Percentiles rank a stretch among this genome's conserved stretches.
phyloP scores from a whole-genome alignment of 2,797 vertebrate species.

The Labeo calbasu region DNA sequence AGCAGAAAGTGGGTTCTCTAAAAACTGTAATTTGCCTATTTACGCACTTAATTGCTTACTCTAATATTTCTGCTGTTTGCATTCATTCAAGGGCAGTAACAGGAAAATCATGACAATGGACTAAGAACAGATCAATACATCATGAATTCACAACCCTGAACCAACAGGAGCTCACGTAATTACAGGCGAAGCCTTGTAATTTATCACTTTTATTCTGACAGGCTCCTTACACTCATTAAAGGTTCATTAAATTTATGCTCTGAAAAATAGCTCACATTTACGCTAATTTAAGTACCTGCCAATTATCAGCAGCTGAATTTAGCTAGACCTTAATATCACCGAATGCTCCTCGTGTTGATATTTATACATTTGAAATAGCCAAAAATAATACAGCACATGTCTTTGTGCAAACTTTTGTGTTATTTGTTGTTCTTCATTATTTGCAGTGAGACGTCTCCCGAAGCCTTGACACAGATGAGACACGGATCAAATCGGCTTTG shows the following conservation, averaged over 20 bases:
- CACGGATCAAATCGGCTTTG: not conserved
- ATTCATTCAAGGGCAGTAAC: not conserved
- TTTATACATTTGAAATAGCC: not conserved
- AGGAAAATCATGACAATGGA: not conserved
- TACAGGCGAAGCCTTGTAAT: slow-evolving; percentile 36
- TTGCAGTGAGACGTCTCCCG: not conserved
- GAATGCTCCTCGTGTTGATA: not conserved
- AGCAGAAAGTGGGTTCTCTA: not conserved
- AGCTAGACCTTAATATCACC: not conserved
- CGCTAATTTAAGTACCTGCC: slow-evolving; percentile 37
- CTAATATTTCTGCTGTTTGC: not conserved
- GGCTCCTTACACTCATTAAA: slow-evolving; percentile 46
- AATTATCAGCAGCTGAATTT: slow-evolving; percentile 41
- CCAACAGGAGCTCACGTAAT: slow-evolving; percentile 39
- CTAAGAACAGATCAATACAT: slow-evolving; percentile 7
- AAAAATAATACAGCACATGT: not conserved
- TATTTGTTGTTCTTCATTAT: not conserved
- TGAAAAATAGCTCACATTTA: slow-evolving; percentile 50
- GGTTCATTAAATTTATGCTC: slow-evolving; percentile 54
- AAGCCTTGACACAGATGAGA: not conserved
- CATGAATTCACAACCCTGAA: slow-evolving; percentile 38
- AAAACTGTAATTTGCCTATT: not conserved
- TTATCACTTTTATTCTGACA: slow-evolving; percentile 43
- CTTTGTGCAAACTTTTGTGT: not conserved
- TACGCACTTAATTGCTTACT: not conserved